Percentiles rank a stretch among this genome's conserved stretches.
Evolutionary conservation across 2,888 invertebrate genomes (phyloP).

Genomic region (Anthophora plumipes): DNA sequence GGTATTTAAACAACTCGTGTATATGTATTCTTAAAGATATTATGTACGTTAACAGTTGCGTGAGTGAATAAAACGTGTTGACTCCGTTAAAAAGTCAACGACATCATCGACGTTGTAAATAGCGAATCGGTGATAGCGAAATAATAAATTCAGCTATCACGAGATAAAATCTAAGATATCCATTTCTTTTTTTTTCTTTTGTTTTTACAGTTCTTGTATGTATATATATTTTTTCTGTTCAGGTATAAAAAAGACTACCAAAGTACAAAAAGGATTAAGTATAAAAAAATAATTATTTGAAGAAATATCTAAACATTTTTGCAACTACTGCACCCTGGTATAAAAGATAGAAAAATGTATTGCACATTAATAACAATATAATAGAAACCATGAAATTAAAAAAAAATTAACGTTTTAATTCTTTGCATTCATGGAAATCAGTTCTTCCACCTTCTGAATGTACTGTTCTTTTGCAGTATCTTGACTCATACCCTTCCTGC

Average conservation of each 20-base stretch:
- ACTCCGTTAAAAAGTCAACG: neutral
- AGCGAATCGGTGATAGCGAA: slow-evolving; percentile 19
- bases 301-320: slow-evolving; percentile 8
- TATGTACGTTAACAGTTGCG: slow-evolving; percentile 25
- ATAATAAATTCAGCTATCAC: slow-evolving; percentile 38
- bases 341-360: slow-evolving; percentile 13
- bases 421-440: slow-evolving; percentile 85
- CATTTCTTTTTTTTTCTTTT: slow-evolving; percentile 17
- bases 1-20: slow-evolving; percentile 18
- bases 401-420: slow-evolving; percentile 75
- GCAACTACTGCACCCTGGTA: slow-evolving; percentile 12
- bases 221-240: neutral
- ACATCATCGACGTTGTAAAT: slow-evolving; percentile 31
- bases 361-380: slow-evolving; percentile 9
- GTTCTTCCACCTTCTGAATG: slow-evolving; percentile 90
- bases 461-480: slow-evolving; percentile 94
- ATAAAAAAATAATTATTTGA: neutral
- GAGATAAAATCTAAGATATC: slow-evolving; percentile 2
- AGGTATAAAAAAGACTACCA: neutral
- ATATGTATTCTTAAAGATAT: slow-evolving; percentile 16
- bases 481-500: slow-evolving; percentile 86
- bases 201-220: neutral
- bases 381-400: slow-evolving; percentile 4
- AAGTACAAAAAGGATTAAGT: neutral
- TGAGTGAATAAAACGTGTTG: slow-evolving; percentile 4